phyloP scores from a whole-genome alignment of 2,113 vertebrate species.

The Thunnus maccoyii region DNA sequence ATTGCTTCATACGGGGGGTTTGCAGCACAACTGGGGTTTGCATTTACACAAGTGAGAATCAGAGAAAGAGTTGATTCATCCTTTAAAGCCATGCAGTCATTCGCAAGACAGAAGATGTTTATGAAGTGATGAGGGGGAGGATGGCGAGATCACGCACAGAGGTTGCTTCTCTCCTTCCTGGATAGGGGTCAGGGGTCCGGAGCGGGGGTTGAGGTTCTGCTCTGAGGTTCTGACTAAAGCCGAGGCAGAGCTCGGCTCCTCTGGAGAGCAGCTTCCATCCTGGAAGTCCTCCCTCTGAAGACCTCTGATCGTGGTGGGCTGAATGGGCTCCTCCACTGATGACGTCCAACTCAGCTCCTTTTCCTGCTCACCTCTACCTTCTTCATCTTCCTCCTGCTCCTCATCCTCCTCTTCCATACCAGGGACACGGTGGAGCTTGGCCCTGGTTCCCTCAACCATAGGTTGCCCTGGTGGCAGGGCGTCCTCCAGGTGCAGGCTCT shows the following conservation, averaged over 20 bases:
- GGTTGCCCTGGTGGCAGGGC: conserved; percentile 65
- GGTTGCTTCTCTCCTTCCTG: conserved; percentile 71
- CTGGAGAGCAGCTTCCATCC: conserved; percentile 76
- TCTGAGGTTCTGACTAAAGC: conserved; percentile 56
- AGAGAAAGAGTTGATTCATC: conserved; percentile 28
- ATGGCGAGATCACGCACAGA: conserved; percentile 77
- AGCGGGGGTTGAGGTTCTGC: conserved; percentile 62
- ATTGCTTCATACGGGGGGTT: not conserved
- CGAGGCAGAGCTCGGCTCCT: conserved; percentile 49
- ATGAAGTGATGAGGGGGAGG: not conserved
- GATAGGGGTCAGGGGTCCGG: conserved; percentile 73
- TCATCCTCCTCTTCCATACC: conserved; percentile 74
- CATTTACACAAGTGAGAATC: conserved; percentile 49
- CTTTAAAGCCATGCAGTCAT: conserved; percentile 65
- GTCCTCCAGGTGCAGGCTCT: conserved; percentile 82
- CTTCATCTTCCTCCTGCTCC: conserved; percentile 63
- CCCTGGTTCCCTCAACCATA: conserved; percentile 38
- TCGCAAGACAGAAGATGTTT: conserved; percentile 10
- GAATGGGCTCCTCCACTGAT: conserved; percentile 79
- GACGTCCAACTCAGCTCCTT: conserved; percentile 73
- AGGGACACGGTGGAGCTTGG: conserved; percentile 65
- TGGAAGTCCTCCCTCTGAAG: conserved; percentile 80
- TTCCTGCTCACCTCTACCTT: conserved; percentile 51
- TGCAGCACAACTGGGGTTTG: conserved; percentile 55
- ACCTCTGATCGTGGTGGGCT: conserved; percentile 62